Conservation (phyloP, 2,888 invertebrate genomes). For the Mayetiola destructor region DNA sequence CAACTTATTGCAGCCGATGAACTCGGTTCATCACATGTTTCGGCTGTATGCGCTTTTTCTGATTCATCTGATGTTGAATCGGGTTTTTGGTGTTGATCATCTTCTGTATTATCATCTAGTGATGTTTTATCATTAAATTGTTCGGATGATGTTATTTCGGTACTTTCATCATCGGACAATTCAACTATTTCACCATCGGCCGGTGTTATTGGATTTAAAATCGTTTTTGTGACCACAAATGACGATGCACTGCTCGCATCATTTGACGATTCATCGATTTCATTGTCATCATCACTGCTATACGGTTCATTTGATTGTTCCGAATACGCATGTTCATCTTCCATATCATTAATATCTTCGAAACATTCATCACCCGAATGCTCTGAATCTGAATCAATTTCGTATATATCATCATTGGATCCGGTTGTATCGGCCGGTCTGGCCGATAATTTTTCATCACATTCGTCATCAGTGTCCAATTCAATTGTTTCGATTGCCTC, state of each 20-base stretch:
- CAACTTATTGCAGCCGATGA: neutral
- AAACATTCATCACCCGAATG: neutral
- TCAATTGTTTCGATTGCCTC: neutral
- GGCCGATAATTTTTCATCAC: no score
- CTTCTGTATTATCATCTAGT: neutral
- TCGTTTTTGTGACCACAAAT: neutral
- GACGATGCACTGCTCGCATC: neutral
- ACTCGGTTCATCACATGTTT: neutral
- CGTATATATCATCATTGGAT: no score
- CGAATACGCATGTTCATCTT: neutral
- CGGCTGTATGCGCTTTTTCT: neutral
- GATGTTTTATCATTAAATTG: neutral
- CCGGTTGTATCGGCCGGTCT: neutral
- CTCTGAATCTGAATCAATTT: neutral
- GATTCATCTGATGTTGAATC: neutral
- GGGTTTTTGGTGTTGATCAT: neutral
- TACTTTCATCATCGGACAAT: neutral
- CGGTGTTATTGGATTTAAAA: neutral
- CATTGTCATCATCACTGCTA: neutral
- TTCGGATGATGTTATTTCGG: neutral
- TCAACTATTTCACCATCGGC: neutral
- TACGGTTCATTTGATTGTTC: neutral
- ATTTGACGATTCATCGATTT: neutral
- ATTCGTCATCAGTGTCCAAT: neutral
- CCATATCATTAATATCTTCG: neutral